A percentile compares a stretch with the other conserved stretches of the same genome.
phyloP scores from a whole-genome alignment of 2,888 invertebrate genomes.

The Argyra leucocephala region DNA sequence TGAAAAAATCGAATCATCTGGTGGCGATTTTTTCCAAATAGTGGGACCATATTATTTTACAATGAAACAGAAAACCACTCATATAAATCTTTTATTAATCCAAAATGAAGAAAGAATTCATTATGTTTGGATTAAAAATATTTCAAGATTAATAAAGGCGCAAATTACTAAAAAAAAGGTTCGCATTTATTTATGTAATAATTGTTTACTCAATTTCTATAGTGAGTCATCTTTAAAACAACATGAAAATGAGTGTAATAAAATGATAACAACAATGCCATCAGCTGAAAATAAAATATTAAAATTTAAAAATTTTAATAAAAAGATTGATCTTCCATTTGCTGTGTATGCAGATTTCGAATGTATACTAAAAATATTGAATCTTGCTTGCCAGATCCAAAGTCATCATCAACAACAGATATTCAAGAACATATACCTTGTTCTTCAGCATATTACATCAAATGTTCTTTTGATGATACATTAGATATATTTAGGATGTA shows the following conservation, averaged over 20 bases:
- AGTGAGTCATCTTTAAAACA: neutral
- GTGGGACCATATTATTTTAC: neutral
- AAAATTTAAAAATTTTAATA: conserved; percentile 17
- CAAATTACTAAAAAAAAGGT: neutral
- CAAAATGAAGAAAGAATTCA: neutral
- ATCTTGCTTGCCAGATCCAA: no score
- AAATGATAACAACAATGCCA: conserved; percentile 19
- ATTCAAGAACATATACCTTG: no score
- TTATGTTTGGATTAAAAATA: no score
- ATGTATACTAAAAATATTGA: neutral
- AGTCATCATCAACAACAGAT: no score
- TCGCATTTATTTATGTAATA: neutral
- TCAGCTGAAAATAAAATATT: conserved; percentile 23
- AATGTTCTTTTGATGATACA: neutral
- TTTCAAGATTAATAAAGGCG: neutral
- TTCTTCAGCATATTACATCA: neutral
- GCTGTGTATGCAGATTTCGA: neutral
- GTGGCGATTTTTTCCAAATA: neutral
- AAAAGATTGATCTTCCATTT: conserved; percentile 16
- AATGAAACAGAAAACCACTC: neutral
- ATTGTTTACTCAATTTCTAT: neutral
- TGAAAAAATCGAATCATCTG: neutral
- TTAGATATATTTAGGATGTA: neutral
- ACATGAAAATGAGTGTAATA: neutral
- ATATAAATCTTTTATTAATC: neutral